Evolutionary conservation across 2,113 vertebrate genomes (phyloP), one percentile per base, ranked within the genome.

Genomic region (Trogon melanurus): DNA sequence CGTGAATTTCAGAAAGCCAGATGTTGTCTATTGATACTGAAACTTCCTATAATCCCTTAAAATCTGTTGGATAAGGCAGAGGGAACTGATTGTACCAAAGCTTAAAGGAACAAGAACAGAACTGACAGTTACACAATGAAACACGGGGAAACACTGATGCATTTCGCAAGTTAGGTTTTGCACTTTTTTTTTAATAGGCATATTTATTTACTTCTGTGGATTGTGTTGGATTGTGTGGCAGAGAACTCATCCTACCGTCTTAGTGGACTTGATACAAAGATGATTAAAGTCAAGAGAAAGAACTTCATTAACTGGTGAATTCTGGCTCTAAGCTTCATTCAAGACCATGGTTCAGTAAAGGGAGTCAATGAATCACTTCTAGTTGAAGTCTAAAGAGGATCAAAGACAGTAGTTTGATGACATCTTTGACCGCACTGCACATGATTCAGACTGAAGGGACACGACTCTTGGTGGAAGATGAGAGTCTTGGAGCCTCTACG

Each of bases 31-130:
- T 56, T 69, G 92, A 78, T 64, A 86, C 38, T 62, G 60, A 75
- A 89, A 61, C 23, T 73, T 93, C 74, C 80, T 79, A 61, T 70
- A 96, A 94, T 50, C 53, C 30, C 47, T 51, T 91, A 72, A 93
- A 88, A 91, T 36, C 48, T 91, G 67, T 53, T 92, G 74, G 92
- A 86, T 41, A 62, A 60, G 27, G 32, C 47, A 25, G 57, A 95
- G 34, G 48, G 88, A 91, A 95, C 88, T 64, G n/a, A 51, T 38
- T 74, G 81, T 80, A 91, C 53, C 56, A 88, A 79, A 69, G 22
- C 45, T 87, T 65, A 88, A 79, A 81, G 15, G 36, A 95, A 64
- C 53, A 81, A 94, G 66, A 96, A 72, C 65, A 87, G 25, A 38
- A 26, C 58, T 30, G 27, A 94, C 45, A 82, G 21, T 56, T 75